These are phyloP conservation scores for Zoanthus sociatus DNA, from an alignment of 92 coral and sea anemone species.

Conservation along the genomic window DNA sequence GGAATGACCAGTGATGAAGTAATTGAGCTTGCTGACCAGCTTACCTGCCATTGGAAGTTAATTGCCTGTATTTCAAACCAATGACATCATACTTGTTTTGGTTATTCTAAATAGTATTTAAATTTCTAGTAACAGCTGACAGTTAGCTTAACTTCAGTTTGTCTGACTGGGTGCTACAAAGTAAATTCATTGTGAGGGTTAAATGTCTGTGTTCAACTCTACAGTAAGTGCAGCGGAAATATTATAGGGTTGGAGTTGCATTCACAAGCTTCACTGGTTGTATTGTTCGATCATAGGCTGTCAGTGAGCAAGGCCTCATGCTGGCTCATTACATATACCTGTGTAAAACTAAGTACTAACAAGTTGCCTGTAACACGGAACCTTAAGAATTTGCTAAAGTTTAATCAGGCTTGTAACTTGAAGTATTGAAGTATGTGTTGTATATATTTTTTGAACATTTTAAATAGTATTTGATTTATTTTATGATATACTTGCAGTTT, in stretches of 20 bases:
- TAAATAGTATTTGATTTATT: background rate
- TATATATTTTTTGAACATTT: background rate
- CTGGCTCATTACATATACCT: background rate
- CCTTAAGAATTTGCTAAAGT: background rate
- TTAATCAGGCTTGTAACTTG: background rate
- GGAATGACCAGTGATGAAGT: slow-evolving; percentile 26
- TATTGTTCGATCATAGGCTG: background rate
- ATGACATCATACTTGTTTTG: slow-evolving; percentile 46
- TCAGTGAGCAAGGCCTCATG: slow-evolving; percentile 10
- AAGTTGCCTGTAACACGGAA: background rate
- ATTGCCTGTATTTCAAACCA: slow-evolving; percentile 17
- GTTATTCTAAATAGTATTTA: background rate
- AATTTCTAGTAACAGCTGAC: background rate
- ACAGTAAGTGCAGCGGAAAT: slow-evolving; percentile 69
- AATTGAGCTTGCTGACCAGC: background rate
- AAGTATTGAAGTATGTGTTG: background rate
- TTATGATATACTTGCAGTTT: background rate
- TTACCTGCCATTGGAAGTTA: slow-evolving; percentile 12
- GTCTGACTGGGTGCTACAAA: background rate
- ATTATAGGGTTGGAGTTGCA: background rate
- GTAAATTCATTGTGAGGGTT: background rate
- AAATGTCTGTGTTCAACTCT: slow-evolving; percentile 76
- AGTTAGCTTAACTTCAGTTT: background rate
- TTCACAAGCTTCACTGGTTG: slow-evolving; percentile 14
- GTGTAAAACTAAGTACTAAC: background rate